Conservation (phyloP, 2,113 vertebrate species). For the Rhegmatorhina hoffmannsi region DNA sequence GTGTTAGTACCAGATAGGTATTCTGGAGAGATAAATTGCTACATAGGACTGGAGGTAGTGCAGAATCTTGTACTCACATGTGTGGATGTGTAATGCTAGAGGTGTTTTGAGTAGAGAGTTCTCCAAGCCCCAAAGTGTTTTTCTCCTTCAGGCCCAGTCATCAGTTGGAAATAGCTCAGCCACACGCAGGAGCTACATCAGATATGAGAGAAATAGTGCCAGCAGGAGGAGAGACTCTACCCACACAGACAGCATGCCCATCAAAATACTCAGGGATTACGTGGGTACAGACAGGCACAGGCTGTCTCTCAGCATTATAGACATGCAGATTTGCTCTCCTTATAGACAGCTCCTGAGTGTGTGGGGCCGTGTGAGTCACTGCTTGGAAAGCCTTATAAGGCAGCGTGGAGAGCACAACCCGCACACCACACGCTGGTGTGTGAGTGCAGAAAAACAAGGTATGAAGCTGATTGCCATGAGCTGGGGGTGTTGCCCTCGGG, state of each 20-base stretch:
- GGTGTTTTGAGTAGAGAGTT: neutral
- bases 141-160: neutral
- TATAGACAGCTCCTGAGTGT: neutral
- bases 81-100: neutral
- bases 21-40: neutral
- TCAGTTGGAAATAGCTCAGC: conserved; percentile 6
- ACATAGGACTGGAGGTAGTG: neutral
- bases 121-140: neutral
- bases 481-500: neutral
- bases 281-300: conserved; percentile 35
- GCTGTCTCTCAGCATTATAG: conserved; percentile 5
- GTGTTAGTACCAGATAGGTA: neutral
- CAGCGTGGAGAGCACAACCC: neutral
- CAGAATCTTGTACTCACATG: neutral
- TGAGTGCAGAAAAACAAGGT: neutral
- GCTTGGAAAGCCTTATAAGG: conserved; percentile 5
- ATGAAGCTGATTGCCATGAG: neutral
- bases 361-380: conserved; percentile 17
- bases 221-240: conserved; percentile 9
- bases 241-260: neutral
- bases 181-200: neutral
- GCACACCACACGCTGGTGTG: neutral
- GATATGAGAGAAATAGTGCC: neutral
- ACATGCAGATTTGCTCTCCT: neutral
- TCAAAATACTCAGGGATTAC: neutral